Percentiles rank a stretch among this genome's conserved stretches.
phyloP scores from a whole-genome alignment of 2,888 invertebrate species.

The Pheosia tremula region DNA sequence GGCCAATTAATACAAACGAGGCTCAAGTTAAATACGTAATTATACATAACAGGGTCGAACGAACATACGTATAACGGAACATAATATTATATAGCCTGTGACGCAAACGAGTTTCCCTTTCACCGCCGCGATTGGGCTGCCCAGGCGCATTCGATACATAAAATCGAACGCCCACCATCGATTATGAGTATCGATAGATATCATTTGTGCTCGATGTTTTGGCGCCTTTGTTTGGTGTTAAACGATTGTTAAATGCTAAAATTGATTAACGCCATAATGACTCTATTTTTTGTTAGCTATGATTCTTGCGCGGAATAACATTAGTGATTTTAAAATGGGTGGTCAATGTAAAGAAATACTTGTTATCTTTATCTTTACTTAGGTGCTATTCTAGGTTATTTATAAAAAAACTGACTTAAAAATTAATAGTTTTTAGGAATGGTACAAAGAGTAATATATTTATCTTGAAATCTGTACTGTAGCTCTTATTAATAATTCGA shows the following conservation, averaged over 20 bases:
- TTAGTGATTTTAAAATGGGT: too few relatives aligned
- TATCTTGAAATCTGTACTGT: too few relatives aligned
- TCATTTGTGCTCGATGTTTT: constrained; percentile 29
- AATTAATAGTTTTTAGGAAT: too few relatives aligned
- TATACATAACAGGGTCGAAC: constrained; percentile 55
- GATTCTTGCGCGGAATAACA: neutral
- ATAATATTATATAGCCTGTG: constrained; percentile 53
- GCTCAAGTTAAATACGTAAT: constrained; percentile 33
- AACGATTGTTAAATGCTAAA: constrained; percentile 2
- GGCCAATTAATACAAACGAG: too few relatives aligned
- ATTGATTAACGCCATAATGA: neutral
- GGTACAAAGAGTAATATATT: too few relatives aligned
- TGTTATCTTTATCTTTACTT: too few relatives aligned
- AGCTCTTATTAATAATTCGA: too few relatives aligned
- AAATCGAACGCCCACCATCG: constrained; percentile 49
- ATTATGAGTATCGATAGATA: constrained; percentile 45
- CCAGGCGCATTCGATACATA: constrained; percentile 40
- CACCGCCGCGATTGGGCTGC: constrained; percentile 66
- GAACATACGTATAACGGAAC: constrained; percentile 30
- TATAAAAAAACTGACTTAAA: too few relatives aligned
- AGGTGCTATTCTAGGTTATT: too few relatives aligned
- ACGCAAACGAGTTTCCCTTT: constrained; percentile 74
- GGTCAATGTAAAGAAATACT: too few relatives aligned
- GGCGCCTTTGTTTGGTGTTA: constrained; percentile 30
- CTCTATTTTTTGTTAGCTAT: neutral